Percentiles rank a stretch among this genome's conserved stretches.
Conservation (phyloP, 64 coral and sea anemone genomes). For the Montipora cactus region DNA sequence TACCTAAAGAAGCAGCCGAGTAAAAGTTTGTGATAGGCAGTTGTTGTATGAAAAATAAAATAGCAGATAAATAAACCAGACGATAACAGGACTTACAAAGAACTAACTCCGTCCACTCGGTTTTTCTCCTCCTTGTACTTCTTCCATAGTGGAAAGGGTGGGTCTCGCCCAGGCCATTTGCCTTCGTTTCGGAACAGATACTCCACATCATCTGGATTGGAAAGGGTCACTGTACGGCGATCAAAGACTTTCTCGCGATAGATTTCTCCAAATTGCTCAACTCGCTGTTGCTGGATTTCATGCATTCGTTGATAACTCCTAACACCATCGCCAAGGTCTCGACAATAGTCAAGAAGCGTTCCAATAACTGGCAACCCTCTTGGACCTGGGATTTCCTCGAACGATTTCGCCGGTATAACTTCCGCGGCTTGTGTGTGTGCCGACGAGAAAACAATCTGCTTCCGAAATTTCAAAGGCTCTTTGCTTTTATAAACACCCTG, state of each 20-base stretch:
- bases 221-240: slow-evolving; percentile 46
- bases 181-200: slow-evolving; percentile 75
- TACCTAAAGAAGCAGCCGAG: no score
- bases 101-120: slow-evolving; percentile 44
- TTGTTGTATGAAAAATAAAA: background rate
- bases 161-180: slow-evolving; percentile 69
- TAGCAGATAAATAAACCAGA: background rate
- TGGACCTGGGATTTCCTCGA: slow-evolving; percentile 65
- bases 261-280: slow-evolving; percentile 60
- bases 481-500: background rate
- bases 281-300: slow-evolving; percentile 28
- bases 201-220: slow-evolving; percentile 62
- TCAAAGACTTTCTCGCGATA: slow-evolving; percentile 58
- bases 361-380: slow-evolving; percentile 60
- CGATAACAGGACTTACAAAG: slow-evolving; percentile 61
- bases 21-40: no score
- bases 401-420: slow-evolving; percentile 21
- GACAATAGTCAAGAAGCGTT: slow-evolving; percentile 20
- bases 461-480: background rate
- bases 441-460: background rate
- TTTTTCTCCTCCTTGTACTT: slow-evolving; percentile 61
- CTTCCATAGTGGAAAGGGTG: slow-evolving; percentile 31
- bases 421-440: background rate
- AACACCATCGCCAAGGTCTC: slow-evolving; percentile 6
- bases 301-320: slow-evolving; percentile 34